A percentile compares a stretch with the other conserved stretches of the same genome.
These are phyloP conservation scores for Cryptosula pallasiana DNA, from an alignment of 2,888 invertebrate genomes.

Conservation along the genomic window DNA sequence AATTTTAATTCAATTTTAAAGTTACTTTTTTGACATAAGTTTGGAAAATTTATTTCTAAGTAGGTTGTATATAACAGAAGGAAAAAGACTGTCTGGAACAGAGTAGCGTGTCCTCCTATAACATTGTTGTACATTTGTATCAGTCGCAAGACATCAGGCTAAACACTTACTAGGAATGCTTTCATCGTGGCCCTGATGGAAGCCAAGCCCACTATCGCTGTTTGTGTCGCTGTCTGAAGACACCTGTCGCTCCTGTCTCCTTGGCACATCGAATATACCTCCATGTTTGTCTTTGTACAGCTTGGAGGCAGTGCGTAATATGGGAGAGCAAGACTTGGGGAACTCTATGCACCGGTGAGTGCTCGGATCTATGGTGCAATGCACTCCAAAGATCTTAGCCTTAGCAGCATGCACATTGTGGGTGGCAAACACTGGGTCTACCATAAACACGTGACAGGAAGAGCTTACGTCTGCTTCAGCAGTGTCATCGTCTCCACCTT, in stretches of 20 bases:
- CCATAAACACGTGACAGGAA: constrained; percentile 91
- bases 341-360: constrained; percentile 73
- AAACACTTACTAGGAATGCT: background rate
- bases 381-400: constrained; percentile 70
- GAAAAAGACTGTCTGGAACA: too few species aligned
- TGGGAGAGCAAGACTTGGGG: constrained; percentile 71
- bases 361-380: constrained; percentile 61
- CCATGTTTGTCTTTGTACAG: constrained; percentile 54
- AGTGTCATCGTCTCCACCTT: constrained; percentile 33
- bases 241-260: background rate
- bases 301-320: constrained; percentile 60
- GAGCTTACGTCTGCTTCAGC: constrained; percentile 55
- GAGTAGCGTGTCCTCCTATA: too few species aligned
- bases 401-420: constrained; percentile 75
- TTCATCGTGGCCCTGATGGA: constrained; percentile 48
- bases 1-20: too few species aligned
- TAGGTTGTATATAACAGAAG: too few species aligned
- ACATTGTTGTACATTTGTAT: too few species aligned
- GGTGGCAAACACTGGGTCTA: constrained; percentile 77
- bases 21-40: too few species aligned
- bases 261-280: constrained; percentile 33
- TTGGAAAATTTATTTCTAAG: too few species aligned
- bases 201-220: constrained; percentile 91
- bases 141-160: background rate
- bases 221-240: constrained; percentile 55